phyloP scores from a whole-genome alignment of 2,797 vertebrate species.

The Pseudomugil tenellus region DNA sequence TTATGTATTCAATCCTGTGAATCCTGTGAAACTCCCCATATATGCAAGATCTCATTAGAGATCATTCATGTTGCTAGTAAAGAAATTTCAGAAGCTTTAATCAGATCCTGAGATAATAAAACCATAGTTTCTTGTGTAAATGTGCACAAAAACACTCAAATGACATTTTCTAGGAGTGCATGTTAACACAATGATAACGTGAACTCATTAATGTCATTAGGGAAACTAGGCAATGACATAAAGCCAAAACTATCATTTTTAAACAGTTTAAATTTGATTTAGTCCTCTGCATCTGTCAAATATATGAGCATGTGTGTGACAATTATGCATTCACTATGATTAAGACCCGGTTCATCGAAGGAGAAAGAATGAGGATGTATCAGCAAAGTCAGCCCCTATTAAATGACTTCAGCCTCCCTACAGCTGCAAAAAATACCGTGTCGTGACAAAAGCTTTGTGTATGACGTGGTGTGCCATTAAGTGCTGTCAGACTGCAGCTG shows the following conservation, averaged over 20 bases:
- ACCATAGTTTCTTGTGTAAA: not conserved
- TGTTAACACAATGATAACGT: not conserved
- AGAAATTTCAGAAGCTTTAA: not conserved
- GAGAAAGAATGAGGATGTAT: not conserved
- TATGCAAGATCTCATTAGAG: not conserved
- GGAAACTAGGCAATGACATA: not conserved
- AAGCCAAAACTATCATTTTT: not conserved
- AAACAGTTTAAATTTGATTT: not conserved
- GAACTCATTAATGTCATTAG: not conserved
- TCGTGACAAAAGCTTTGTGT: slow-evolving; percentile 40
- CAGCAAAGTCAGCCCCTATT: not conserved
- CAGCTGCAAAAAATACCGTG: not conserved
- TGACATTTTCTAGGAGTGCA: not conserved
- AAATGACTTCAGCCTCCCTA: not conserved
- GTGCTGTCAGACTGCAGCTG: slow-evolving; percentile 23
- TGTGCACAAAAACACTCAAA: no score
- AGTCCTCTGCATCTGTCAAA: not conserved
- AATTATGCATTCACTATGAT: not conserved
- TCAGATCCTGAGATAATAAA: not conserved
- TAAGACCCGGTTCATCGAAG: not conserved
- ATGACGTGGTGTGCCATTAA: not conserved
- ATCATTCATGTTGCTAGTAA: not conserved
- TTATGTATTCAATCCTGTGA: not conserved
- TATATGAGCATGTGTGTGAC: not conserved
- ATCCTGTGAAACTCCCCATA: not conserved